A percentile compares a stretch with the other conserved stretches of the same genome.
Evolutionary conservation across 2,113 vertebrate genomes (phyloP).

Genomic region (Psettodes erumei): DNA sequence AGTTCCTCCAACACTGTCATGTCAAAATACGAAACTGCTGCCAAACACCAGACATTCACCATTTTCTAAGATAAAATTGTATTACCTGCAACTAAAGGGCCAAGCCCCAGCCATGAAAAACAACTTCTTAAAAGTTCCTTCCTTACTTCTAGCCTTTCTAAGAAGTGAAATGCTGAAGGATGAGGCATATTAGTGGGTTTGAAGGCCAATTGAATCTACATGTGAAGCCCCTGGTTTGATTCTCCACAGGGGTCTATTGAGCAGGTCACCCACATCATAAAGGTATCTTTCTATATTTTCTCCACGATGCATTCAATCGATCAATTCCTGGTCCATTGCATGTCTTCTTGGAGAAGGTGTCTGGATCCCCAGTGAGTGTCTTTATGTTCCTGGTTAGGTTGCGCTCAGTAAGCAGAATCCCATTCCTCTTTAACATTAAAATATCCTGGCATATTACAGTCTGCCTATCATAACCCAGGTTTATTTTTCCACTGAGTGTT

Average conservation of each 20-base stretch:
- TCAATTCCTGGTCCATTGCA: background rate
- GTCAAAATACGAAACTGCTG: background rate
- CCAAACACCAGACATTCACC: background rate
- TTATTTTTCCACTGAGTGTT: constrained; percentile 47
- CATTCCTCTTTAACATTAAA: constrained; percentile 38
- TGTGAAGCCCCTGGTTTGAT: background rate
- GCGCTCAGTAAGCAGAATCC: constrained; percentile 10
- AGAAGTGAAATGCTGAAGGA: no score
- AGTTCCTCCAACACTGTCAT: background rate
- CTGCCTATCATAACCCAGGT: constrained; percentile 8
- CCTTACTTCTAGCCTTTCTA: no score
- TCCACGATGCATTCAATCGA: background rate
- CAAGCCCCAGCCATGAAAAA: background rate
- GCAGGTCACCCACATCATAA: background rate
- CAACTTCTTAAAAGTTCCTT: no score
- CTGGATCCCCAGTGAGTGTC: background rate
- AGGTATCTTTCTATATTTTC: background rate
- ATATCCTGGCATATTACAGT: constrained; percentile 15
- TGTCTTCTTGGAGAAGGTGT: background rate
- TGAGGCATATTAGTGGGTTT: background rate
- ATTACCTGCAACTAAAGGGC: no score
- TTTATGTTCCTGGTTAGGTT: constrained; percentile 7
- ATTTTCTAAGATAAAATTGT: background rate
- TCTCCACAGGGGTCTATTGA: background rate
- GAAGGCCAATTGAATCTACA: background rate